Base-by-base conservation (phyloP, 2,113 vertebrate genomes). In the Collichthys lucidus region DNA sequence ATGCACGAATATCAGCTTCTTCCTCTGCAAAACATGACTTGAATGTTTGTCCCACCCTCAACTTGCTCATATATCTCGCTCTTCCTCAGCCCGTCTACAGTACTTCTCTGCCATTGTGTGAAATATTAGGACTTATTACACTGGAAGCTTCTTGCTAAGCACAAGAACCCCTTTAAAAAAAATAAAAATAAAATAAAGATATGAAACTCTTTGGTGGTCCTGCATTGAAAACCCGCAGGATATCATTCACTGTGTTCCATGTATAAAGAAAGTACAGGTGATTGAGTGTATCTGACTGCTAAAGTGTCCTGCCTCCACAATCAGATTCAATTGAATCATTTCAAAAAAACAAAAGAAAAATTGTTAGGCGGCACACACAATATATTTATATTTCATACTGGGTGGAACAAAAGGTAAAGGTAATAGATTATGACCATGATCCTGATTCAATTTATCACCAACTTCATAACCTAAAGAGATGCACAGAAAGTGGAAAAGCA, bases 381-480 rank as follows among this genome's bases (percentile, higher is more conserved):
- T 52, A 26, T 26, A 26, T 26, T 26, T 40, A 19, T 31, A 68
- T 53, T 17, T 60, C 17, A 68, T 31, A 52, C 9, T 9, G 20
- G 63, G 11, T 15, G 11, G 16, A 57, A 49, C 46, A 57, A 52
- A 56, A 73, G 14, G 42, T 22, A 74, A 62, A 26, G 4, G 47
- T 55, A 49, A 62, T 26, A 59, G 31, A 88, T 71, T 47, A 74
- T 16, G 20, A 49, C 65, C 40, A 16, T 6, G 8, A 77, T 29
- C 26, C 47, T 67, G 59, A 77, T 62, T 70, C n/a, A 57, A 46
- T 74, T 69, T 15, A 64, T 42, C 0, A 20, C 15, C 70, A 77
- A 67, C 49, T 61, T 26, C n/a, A n/a, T 31, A 79, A 72, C 22
- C 66, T 22, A 40, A 6, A 67, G 35, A 80, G 67, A 82, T 44